A percentile compares a stretch with the other conserved stretches of the same genome.
Conservation (phyloP, 2,113 vertebrate species). For the Aythya baeri region DNA sequence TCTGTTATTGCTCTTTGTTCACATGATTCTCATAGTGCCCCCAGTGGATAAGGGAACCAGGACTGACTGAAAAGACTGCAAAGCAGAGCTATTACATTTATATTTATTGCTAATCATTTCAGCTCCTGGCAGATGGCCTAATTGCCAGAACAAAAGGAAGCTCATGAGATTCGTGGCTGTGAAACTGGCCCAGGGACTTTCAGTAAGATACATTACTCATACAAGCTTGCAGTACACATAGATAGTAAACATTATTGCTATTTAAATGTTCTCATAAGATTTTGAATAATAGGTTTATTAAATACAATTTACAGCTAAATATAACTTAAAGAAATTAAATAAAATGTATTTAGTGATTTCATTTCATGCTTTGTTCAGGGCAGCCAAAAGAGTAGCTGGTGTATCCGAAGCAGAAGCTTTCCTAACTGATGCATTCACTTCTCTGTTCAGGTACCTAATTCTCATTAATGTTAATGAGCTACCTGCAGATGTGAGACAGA, state of each 20-base stretch:
- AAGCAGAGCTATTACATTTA: conserved; percentile 67
- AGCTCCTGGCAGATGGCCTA: conserved; percentile 73
- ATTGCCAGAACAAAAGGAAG: conserved; percentile 68
- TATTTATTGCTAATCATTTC: conserved; percentile 75
- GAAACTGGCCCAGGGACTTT: conserved; percentile 66
- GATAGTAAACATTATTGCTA: conserved; percentile 65
- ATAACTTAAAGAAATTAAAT: conserved; percentile 63
- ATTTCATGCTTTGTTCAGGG: not conserved
- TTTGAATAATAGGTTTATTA: conserved; percentile 63
- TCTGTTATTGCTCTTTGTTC: conserved; percentile 6
- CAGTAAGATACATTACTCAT: conserved; percentile 58
- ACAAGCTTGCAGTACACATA: conserved; percentile 38
- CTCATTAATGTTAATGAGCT: conserved; percentile 53
- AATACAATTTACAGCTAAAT: conserved; percentile 62
- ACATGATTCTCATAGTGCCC: not conserved
- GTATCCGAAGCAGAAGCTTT: not conserved
- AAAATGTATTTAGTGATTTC: conserved; percentile 49
- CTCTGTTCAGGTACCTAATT: not conserved
- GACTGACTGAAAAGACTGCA: conserved; percentile 28
- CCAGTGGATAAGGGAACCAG: not conserved
- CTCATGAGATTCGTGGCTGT: conserved; percentile 59
- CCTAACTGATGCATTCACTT: conserved; percentile 27
- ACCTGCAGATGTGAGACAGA: conserved; percentile 13
- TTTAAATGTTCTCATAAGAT: conserved; percentile 34
- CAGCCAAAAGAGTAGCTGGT: not conserved